These are phyloP conservation scores for Bombyx mandarina DNA, from an alignment of 1,140 invertebrate species.

Conservation along the genomic window DNA sequence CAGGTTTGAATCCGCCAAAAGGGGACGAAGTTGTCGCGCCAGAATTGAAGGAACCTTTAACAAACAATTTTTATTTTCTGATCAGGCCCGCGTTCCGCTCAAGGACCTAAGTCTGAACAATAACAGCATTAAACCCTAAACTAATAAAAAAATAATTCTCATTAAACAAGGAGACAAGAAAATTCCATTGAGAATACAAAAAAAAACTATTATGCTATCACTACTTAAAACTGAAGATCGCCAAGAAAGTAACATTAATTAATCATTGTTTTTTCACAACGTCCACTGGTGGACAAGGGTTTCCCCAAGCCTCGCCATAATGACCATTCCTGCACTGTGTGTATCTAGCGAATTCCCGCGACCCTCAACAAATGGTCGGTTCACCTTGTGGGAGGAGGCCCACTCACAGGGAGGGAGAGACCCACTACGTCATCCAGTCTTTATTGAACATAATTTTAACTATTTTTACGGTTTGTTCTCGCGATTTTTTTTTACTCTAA, in stretches of 20 bases:
- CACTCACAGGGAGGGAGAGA: too few species aligned
- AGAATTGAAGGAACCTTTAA: constrained; percentile 34
- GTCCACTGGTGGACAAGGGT: too few species aligned
- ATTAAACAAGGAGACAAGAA: background rate
- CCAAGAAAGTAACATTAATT: too few species aligned
- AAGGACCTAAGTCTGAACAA: background rate
- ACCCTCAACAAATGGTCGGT: too few species aligned
- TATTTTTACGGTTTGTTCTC: background rate
- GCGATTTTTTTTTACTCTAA: background rate
- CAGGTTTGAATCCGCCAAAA: constrained; percentile 50
- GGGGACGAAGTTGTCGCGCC: constrained; percentile 38
- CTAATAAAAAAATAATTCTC: background rate
- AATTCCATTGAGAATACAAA: background rate
- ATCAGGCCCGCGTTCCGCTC: background rate
- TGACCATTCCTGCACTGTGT: too few species aligned
- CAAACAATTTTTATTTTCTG: background rate
- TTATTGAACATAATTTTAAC: background rate
- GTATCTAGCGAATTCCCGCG: background rate
- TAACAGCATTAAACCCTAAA: background rate
- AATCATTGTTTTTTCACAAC: background rate
- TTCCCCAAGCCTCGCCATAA: too few species aligned
- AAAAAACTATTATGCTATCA: background rate
- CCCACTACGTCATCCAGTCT: too few species aligned
- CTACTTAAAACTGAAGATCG: too few species aligned
- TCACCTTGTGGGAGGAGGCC: too few species aligned